These are phyloP conservation scores for Miltochrista miniata DNA, from an alignment of 2,888 invertebrate species.

Conservation along the genomic window DNA sequence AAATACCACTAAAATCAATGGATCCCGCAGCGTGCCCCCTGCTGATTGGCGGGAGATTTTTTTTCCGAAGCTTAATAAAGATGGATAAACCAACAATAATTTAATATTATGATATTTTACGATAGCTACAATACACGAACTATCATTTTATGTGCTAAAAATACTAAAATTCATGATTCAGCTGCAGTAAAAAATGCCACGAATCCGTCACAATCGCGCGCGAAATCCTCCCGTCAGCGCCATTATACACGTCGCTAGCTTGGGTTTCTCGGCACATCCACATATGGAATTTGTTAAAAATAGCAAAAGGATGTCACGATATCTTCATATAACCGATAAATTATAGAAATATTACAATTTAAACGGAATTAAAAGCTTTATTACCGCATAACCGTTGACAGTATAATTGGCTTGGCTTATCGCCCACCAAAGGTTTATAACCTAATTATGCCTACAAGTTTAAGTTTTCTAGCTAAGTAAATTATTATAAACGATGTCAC, in stretches of 20 bases:
- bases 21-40: slow-evolving; percentile 77
- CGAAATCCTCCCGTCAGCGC: slow-evolving; percentile 82
- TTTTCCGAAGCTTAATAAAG: slow-evolving; percentile 59
- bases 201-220: slow-evolving; percentile 83
- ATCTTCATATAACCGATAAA: slow-evolving; percentile 47
- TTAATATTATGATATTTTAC: slow-evolving; percentile 42
- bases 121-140: slow-evolving; percentile 52
- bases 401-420: slow-evolving; percentile 76
- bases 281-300: slow-evolving; percentile 80
- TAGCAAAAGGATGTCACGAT: slow-evolving; percentile 60
- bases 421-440: slow-evolving; percentile 76
- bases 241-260: slow-evolving; percentile 84
- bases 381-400: slow-evolving; percentile 56
- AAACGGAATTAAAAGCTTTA: slow-evolving; percentile 41
- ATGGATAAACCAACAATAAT: slow-evolving; percentile 37
- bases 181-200: slow-evolving; percentile 81
- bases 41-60: slow-evolving; percentile 79
- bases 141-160: slow-evolving; percentile 48
- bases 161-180: slow-evolving; percentile 58
- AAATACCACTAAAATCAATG: slow-evolving; percentile 47
- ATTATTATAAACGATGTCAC: slow-evolving; percentile 26
- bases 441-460: slow-evolving; percentile 66
- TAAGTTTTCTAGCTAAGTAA: slow-evolving; percentile 32
- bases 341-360: slow-evolving; percentile 42
- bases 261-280: slow-evolving; percentile 77